These are phyloP conservation scores for Neosalanx taihuensis DNA, from an alignment of 2,797 vertebrate species.

Conservation along the genomic window DNA sequence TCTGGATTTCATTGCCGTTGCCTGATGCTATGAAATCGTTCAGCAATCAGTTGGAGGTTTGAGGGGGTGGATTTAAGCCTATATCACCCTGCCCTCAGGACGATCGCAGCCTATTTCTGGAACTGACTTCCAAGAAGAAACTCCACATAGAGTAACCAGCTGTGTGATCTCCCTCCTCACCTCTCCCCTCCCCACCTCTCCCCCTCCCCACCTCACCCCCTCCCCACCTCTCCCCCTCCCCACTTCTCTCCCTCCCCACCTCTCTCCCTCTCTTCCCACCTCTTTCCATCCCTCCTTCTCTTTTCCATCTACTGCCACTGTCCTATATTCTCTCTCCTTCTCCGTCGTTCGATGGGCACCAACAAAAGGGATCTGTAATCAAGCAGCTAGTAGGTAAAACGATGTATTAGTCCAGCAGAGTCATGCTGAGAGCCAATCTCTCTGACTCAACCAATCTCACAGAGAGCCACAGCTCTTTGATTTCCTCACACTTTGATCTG, in stretches of 20 bases:
- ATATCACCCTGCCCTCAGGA: neutral
- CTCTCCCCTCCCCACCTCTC: neutral
- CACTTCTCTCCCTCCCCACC: neutral
- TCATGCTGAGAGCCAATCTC: neutral
- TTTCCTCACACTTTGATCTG: neutral
- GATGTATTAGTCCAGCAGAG: neutral
- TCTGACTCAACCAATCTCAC: neutral
- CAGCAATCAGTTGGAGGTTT: too few relatives aligned
- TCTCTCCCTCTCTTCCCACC: neutral
- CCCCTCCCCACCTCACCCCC: neutral
- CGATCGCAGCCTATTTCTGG: slow-evolving; percentile 1
- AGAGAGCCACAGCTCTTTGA: neutral
- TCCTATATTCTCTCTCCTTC: neutral
- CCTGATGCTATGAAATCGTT: too few relatives aligned
- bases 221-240: neutral
- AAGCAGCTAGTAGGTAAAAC: neutral
- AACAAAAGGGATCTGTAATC: neutral
- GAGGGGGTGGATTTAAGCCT: neutral
- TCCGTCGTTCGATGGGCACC: neutral
- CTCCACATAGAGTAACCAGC: slow-evolving; percentile 16
- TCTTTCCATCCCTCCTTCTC: neutral
- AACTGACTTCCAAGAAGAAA: slow-evolving; percentile 1
- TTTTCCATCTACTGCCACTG: neutral
- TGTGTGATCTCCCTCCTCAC: slow-evolving; percentile 5
- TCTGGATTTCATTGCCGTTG: neutral